Base-by-base conservation (phyloP, 2,888 invertebrate genomes). In the Sminthurides aquaticus region DNA sequence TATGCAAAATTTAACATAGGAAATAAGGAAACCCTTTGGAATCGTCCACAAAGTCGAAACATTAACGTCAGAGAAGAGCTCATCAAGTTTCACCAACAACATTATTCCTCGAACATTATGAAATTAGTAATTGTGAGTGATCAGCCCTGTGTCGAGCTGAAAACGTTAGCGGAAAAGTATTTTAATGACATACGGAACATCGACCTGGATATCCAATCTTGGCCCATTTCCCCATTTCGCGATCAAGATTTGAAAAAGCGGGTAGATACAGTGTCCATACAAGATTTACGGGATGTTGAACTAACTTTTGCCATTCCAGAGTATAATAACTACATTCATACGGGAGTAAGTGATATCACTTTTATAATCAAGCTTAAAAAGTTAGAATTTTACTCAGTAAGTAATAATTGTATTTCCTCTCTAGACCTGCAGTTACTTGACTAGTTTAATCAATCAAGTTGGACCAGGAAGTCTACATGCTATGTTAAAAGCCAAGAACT, bases 1-100 rank as follows among this genome's bases (percentile, higher is more conserved):
- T 96, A 86, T 78, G 87, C 87, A 76, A 95, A 95, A 80, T 99
- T 98, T 81, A 92, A 94, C 55, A 93, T 49, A 66, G 70, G 70
- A 20, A 70, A 70, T 28, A 65, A 64, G 49, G 28, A 55, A 3
- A 69, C 68, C 0, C 29, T 70, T 2, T 64, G 60, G 28, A 62
- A 54, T 34, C 24, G 29, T 8, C 70, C 70, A 25, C 55, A 20
- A 11, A 26, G 65, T 29, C 60, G 57, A n/a, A 62, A 60, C 2
- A 67, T 70, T 20, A 62, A 63, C 62, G 68, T 70, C 18, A 48
- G 65, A 29, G 34, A 64, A 25, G 62, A 58, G 15, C 58, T 67
- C 18, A 3, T 57, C 1, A 49, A 67, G 1, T 70, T 70, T 60
- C 49, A 69, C 25, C 20, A 48, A 18, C 60, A 28, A 3, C 62